Evolutionary conservation across 2,113 vertebrate genomes (phyloP), one percentile per base, ranked within the genome.

Genomic region (Typhlomys cinereus): DNA sequence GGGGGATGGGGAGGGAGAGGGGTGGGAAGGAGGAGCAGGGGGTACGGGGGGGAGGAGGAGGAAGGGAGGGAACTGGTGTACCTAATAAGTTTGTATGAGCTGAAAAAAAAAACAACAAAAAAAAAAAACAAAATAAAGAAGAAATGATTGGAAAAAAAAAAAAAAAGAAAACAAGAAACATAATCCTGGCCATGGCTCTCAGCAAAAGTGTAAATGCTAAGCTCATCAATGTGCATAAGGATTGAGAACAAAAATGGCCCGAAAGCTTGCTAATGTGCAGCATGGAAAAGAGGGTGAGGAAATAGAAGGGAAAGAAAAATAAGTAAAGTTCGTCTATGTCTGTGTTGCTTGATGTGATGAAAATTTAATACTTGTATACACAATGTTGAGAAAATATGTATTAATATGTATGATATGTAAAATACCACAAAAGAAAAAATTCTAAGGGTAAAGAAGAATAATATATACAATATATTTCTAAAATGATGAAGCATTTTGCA

Each of bases 361-460:
- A 95, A 94, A 90, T 89, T 76, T 89, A 91, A 90, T 92, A 93
- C 76, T 94, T 94, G 34, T 91, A 78, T 85, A 93, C 94, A 59
- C 20, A 14, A 87, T 92, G 57, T 81, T 88, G 62, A 85, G 91
- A 80, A 92, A 92, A 85, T 27, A 61, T 71, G 46, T 89, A 91
- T 95, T 95, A 90, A 95, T 94, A 90, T 92, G 76, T 90, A 95
- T 95, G 75, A 86, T 84, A 85, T 46, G 69, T 88, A 95, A 96
- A 96, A 84, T 69, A 74, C 8, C 64, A 90, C 57, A 84, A 89
- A 93, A 66, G 79, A 84, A 95, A 44, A 90, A 94, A 81, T 82
- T 79, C 2, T 64, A 90, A 92, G 50, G 66, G 44, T 82, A 90
- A 81, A 75, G 36, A 85, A 94, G n/a, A 93, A 93, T 59, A 91